Evolutionary conservation across 2,888 invertebrate genomes (phyloP).

Genomic region (Phania funesta): DNA sequence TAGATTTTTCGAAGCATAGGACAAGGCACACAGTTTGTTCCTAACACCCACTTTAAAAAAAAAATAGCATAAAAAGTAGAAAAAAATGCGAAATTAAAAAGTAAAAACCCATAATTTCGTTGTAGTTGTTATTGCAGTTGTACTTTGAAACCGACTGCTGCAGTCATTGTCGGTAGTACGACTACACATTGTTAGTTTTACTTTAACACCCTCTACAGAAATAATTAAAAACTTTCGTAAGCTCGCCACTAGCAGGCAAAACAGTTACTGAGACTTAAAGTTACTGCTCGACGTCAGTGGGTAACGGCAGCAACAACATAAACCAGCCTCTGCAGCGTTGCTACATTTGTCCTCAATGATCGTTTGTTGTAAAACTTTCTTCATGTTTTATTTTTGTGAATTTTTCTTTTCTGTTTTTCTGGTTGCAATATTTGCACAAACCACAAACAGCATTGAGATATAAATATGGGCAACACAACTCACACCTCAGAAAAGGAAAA

Average conservation of each 20-base stretch:
- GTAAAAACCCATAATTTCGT: conserved; percentile 29
- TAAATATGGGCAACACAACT: conserved; percentile 26
- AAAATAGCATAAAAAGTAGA: background rate
- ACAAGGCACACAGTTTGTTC: conserved; percentile 29
- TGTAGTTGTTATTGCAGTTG: background rate
- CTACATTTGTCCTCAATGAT: background rate
- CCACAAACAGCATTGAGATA: conserved; percentile 39
- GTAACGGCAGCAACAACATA: conserved; percentile 9
- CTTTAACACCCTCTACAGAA: conserved; percentile 56
- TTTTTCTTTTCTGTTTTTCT: background rate
- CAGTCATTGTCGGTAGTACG: background rate
- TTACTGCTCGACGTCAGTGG: conserved; percentile 10
- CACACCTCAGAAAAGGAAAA: conserved; percentile 32
- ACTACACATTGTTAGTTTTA: conserved; percentile 22
- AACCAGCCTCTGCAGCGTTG: background rate
- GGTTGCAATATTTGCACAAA: background rate
- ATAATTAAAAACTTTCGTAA: conserved; percentile 67
- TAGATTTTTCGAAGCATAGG: conserved; percentile 6
- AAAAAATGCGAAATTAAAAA: background rate
- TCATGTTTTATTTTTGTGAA: background rate
- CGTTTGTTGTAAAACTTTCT: conserved; percentile 40
- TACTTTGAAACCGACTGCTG: conserved; percentile 48
- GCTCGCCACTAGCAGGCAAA: conserved; percentile 50
- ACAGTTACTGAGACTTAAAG: conserved; percentile 34
- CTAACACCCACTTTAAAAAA: background rate